Evolutionary conservation across 2,888 invertebrate genomes (phyloP).

Genomic region (Ametastegia equiseti): DNA sequence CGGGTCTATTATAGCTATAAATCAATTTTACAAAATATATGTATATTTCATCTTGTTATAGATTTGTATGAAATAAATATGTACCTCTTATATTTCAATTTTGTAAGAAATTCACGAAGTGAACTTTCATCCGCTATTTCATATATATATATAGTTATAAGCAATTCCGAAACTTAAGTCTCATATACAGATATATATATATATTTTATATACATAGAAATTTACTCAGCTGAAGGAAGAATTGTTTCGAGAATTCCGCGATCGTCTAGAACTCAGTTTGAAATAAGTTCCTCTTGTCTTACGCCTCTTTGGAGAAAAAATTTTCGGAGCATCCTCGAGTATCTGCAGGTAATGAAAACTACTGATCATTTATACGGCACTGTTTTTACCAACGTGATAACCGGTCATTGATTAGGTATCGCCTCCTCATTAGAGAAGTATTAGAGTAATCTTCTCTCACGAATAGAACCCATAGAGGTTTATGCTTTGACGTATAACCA

Average conservation of each 20-base stretch:
- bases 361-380: neutral
- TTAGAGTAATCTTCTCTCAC: conserved; percentile 28
- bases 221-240: neutral
- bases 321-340: neutral
- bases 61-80: neutral
- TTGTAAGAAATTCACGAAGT: neutral
- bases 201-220: neutral
- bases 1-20: neutral
- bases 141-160: no score
- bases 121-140: neutral
- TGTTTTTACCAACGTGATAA: neutral
- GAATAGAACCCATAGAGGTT: conserved; percentile 25
- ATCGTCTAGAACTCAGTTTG: neutral
- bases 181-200: conserved; percentile 25
- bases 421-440: conserved; percentile 37
- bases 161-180: conserved; percentile 1
- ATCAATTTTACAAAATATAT: neutral
- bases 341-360: no score
- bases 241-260: neutral
- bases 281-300: neutral
- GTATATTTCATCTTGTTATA: neutral
- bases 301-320: neutral
- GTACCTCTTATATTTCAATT: neutral
- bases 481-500: conserved; percentile 34
- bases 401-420: neutral